Evolutionary conservation across 2,888 invertebrate genomes (phyloP).

Genomic region (Stenoptilia bipunctidactyla): DNA sequence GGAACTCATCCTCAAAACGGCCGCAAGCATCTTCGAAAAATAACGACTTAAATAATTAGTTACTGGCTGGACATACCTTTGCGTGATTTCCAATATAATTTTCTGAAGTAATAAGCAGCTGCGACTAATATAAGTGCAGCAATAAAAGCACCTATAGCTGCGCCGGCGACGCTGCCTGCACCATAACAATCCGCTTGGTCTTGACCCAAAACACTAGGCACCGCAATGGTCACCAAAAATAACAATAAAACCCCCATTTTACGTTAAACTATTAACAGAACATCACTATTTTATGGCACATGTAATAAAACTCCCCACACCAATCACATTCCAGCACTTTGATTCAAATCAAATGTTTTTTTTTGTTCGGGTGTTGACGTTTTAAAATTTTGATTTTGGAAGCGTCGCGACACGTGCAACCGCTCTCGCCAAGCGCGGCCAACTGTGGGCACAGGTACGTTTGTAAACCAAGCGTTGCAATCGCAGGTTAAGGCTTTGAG

Average conservation of each 20-base stretch:
- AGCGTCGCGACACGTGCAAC: constrained; percentile 28
- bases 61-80: constrained; percentile 48
- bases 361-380: constrained; percentile 17
- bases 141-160: constrained; percentile 79
- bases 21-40: constrained; percentile 9
- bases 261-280: constrained; percentile 20
- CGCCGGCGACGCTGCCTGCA: constrained; percentile 78
- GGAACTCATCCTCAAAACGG: constrained; percentile 3
- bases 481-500: constrained; percentile 14
- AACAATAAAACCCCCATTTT: constrained; percentile 58
- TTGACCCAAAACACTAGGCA: constrained; percentile 59
- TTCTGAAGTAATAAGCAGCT: constrained; percentile 69
- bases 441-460: constrained; percentile 29
- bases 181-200: constrained; percentile 71
- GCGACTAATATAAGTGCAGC: constrained; percentile 73
- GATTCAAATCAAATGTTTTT: constrained; percentile 36
- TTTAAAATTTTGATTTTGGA: constrained; percentile 23
- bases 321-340: constrained; percentile 52
- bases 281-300: constrained; percentile 49
- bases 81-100: constrained; percentile 73
- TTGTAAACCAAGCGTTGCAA: constrained; percentile 1
- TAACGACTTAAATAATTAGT: constrained; percentile 6
- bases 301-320: constrained; percentile 28
- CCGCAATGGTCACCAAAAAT: constrained; percentile 52
- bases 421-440: constrained; percentile 51